Percentiles rank a stretch among this genome's conserved stretches.
These are phyloP conservation scores for Pomacea canaliculata DNA, from an alignment of 2,888 invertebrate genomes.

Conservation along the genomic window DNA sequence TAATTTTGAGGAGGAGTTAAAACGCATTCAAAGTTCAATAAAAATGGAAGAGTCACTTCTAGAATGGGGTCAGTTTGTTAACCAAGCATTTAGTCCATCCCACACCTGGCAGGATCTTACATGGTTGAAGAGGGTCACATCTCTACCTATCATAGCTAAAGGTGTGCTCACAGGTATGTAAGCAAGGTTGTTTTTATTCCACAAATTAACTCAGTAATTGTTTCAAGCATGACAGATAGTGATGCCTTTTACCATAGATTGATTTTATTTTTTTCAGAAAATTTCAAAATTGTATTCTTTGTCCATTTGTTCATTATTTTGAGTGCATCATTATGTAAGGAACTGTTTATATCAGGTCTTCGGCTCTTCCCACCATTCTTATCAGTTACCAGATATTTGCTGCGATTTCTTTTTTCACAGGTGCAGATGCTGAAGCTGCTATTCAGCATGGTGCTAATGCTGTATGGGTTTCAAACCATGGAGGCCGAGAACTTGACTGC, in stretches of 20 bases:
- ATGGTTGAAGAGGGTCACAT: constrained; percentile 84
- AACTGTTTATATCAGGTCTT: no score
- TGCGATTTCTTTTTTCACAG: constrained; percentile 48
- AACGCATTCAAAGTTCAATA: background rate
- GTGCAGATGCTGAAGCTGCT: constrained; percentile 86
- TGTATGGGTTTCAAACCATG: constrained; percentile 93
- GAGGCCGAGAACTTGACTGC: constrained; percentile 90
- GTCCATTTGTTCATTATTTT: no score
- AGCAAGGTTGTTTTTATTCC: background rate
- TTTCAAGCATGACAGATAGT: no score
- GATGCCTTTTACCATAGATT: no score
- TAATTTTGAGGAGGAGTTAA: constrained; percentile 21
- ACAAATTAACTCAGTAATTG: no score
- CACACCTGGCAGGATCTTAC: constrained; percentile 88
- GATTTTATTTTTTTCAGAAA: no score
- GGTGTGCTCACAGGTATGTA: constrained; percentile 79
- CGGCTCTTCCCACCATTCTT: no score
- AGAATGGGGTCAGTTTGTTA: constrained; percentile 20
- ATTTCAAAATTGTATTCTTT: no score
- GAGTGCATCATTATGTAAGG: no score
- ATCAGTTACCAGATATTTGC: no score
- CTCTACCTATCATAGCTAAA: constrained; percentile 86
- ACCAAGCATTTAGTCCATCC: constrained; percentile 80
- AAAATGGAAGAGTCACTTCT: background rate
- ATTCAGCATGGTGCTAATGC: constrained; percentile 81